Evolutionary conservation across 2,797 vertebrate species (phyloP).

Genomic region (Bradypodion ventrale): DNA sequence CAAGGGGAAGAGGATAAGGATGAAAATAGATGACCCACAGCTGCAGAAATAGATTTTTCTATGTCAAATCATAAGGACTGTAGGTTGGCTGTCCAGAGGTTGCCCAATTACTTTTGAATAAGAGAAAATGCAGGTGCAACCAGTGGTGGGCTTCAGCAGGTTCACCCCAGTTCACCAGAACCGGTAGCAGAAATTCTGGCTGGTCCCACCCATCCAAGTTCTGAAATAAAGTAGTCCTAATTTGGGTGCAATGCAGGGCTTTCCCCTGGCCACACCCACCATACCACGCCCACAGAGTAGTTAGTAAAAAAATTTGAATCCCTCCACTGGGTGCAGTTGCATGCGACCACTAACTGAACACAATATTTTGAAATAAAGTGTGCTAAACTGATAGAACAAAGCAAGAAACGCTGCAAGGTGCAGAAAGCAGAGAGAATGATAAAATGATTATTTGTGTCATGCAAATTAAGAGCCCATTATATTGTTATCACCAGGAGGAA

Average conservation of each 20-base stretch:
- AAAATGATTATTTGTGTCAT: slow-evolving; percentile 20
- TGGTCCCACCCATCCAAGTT: too few species aligned
- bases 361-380: slow-evolving; percentile 5
- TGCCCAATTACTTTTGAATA: neutral
- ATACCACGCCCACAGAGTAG: too few species aligned
- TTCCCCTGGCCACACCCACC: too few species aligned
- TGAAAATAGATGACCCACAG: neutral
- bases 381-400: slow-evolving; percentile 20
- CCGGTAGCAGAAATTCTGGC: too few species aligned
- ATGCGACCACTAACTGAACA: neutral
- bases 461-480: neutral
- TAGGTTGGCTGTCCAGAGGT: too few species aligned
- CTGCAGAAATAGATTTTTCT: neutral
- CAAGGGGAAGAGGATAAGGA: neutral
- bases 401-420: slow-evolving; percentile 10
- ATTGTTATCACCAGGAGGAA: neutral
- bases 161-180: too few species aligned
- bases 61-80: neutral
- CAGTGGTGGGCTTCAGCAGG: too few species aligned
- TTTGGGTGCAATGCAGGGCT: too few species aligned
- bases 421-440: slow-evolving; percentile 20
- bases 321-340: too few species aligned
- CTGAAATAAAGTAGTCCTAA: too few species aligned
- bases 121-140: neutral
- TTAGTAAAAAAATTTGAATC: too few species aligned